Evolutionary conservation across 2,113 vertebrate species (phyloP), one percentile per base, ranked within the genome.

Genomic region (Jaculus jaculus): DNA sequence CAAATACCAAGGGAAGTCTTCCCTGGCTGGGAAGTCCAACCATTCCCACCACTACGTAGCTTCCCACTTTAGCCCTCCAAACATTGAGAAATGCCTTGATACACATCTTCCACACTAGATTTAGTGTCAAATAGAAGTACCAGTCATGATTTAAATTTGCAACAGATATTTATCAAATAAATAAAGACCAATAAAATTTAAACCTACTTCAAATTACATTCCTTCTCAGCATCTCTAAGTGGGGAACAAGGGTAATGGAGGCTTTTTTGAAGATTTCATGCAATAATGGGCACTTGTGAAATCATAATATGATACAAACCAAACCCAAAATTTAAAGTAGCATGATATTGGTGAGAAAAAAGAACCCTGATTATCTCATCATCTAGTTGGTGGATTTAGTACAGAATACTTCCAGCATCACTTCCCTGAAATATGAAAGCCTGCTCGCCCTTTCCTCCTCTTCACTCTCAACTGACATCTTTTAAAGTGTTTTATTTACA

Each of bases 111-210:
- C 1, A 6, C 34, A 51, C 21, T 63, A 61, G 82, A 65, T 20
- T 23, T 37, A 85, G 80, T 13, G 21, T 18, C 34, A 13, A 42
- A 47, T 47, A 5, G 69, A 63, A 79, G 58, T 79, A 85, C 51
- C 73, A 83, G 65, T 73, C 79, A 61, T 47, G 69, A 32, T 58
- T 93, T 79, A 83, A 23, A 68, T 73, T 80, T 47, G 66, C 71
- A 82, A 58, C 28, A 90, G 87, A 63, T 81, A 93, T 24, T 39
- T 72, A 94, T 92, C 73, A 91, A 89, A 88, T 78, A 90, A 71
- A 92, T 88, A 28, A 91, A 84, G 84, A 87, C 47, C 60, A 79
- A 28, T n/a, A 63, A 47, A 54, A 51, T 28, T 47, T 54, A 84
- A 92, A 72, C 7, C 34, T 23, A 77, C 32, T 68, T 39, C 68